Evolutionary conservation across 2,888 invertebrate genomes (phyloP).

Genomic region (Deroplatys truncata): DNA sequence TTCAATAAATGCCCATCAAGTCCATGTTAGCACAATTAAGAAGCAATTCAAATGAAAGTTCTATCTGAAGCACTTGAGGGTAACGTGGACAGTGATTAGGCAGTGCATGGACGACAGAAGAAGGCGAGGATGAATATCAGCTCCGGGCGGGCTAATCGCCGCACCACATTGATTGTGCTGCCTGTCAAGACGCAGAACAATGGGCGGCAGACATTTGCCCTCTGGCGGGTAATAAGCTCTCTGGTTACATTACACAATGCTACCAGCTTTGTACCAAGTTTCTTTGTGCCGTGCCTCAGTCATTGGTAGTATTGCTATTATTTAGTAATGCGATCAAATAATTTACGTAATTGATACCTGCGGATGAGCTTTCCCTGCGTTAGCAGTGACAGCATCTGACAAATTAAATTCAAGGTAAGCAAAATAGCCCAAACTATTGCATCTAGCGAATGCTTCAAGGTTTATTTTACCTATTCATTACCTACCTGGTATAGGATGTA

Average conservation of each 20-base stretch:
- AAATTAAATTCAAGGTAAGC: background rate
- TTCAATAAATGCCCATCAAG: no score
- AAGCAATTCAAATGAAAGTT: no score
- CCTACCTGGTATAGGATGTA: no score
- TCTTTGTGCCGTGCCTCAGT: background rate
- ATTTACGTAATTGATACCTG: background rate
- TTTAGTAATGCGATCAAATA: background rate
- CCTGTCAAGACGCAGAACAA: background rate
- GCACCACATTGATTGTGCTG: background rate
- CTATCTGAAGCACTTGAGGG: background rate
- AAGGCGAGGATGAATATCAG: background rate
- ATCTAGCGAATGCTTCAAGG: background rate
- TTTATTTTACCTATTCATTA: no score
- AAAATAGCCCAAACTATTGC: background rate
- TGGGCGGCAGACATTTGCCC: slow-evolving; percentile 9
- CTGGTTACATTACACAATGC: background rate
- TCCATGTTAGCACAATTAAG: no score
- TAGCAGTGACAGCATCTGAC: no score
- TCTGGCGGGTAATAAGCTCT: background rate
- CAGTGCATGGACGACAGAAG: background rate
- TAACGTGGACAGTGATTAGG: background rate
- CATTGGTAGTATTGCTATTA: background rate
- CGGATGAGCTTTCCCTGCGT: background rate
- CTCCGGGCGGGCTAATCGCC: background rate
- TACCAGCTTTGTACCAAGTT: background rate